Base-by-base conservation (phyloP, 2,797 vertebrate species). In the Sebastes itinus region DNA sequence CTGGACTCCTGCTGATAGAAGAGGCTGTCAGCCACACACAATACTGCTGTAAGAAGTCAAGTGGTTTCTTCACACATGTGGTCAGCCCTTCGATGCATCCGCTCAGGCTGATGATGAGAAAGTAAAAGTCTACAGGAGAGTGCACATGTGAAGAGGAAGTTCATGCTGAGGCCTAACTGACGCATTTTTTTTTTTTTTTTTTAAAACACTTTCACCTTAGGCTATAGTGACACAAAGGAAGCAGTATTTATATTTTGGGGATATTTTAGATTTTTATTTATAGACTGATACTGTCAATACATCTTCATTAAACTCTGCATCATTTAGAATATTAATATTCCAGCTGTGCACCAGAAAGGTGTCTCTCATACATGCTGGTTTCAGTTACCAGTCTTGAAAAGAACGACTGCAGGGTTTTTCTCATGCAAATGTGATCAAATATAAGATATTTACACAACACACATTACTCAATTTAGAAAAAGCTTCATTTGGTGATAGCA, bases 91-190 rank as follows among this genome's bases (percentile, higher is more conserved):
- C 30, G 49, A 38, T 32, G 56, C 14, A 27, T 23, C 56, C 70
- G 23, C 12, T 28, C 20, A 32, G 20, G 4, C 2, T 25, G 27
- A 27, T 8, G 49, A 12, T 30, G 25, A 78, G 7, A 65, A 56
- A 35, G 9, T 13, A 8, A 7, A 18, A 25, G 35, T 28, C 12
- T 4, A 27, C 4, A 28, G 14, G 10, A 20, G 6, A 11, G 12
- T 5, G 25, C 18, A 11, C 16, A 38, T 23, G 23, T 20, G 18
- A 68, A 59, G 68, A 5, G 75, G 80, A 88, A 79, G 77, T 81
- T 12, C 7, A 4, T 1, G 4, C 7, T 3, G 2, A 74, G 30
- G 13, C 20, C 3, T 20, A 49, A 46, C 63, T 12, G 10, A 32
- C 13, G 1, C 35, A 2, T 7, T 38, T 13, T 35, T 42, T 42